Evolutionary conservation across 2,888 invertebrate species (phyloP).

Genomic region (Conops quadrifasciatus): DNA sequence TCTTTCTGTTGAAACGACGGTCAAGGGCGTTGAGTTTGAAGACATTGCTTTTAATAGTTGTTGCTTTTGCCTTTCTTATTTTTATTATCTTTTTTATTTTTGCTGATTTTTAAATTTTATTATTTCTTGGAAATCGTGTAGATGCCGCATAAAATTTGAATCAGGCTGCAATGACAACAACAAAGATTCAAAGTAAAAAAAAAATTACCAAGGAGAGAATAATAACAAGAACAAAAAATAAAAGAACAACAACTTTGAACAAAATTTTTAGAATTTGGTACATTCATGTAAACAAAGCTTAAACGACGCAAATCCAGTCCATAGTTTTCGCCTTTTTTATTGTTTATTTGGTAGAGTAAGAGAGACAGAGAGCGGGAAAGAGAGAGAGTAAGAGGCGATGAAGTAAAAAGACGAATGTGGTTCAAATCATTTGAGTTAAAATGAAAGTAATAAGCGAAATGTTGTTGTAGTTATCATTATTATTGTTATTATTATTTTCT

Average conservation of each 20-base stretch:
- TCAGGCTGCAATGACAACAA: neutral
- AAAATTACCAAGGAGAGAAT: neutral
- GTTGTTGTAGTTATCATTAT: too few relatives aligned
- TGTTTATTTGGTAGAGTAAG: neutral
- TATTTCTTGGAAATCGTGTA: conserved; percentile 28
- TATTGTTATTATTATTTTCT: too few relatives aligned
- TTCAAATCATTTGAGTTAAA: too few relatives aligned
- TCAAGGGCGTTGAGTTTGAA: conserved; percentile 34
- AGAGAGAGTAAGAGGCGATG: too few relatives aligned
- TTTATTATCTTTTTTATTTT: neutral
- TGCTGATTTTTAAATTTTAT: conserved; percentile 26
- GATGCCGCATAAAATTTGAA: neutral
- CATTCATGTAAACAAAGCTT: conserved; percentile 6
- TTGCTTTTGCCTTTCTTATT: neutral
- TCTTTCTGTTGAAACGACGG: conserved; percentile 18
- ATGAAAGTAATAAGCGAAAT: too few relatives aligned
- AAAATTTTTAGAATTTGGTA: neutral
- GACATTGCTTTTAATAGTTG: conserved; percentile 8
- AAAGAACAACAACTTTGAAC: neutral
- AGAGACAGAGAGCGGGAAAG: neutral
- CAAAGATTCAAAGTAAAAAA: neutral
- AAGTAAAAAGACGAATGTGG: too few relatives aligned
- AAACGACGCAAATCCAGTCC: neutral
- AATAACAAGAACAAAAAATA: neutral
- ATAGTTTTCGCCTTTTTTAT: neutral